Evolutionary conservation across 1,140 invertebrate genomes (phyloP).

Genomic region (Olivierus martensii): DNA sequence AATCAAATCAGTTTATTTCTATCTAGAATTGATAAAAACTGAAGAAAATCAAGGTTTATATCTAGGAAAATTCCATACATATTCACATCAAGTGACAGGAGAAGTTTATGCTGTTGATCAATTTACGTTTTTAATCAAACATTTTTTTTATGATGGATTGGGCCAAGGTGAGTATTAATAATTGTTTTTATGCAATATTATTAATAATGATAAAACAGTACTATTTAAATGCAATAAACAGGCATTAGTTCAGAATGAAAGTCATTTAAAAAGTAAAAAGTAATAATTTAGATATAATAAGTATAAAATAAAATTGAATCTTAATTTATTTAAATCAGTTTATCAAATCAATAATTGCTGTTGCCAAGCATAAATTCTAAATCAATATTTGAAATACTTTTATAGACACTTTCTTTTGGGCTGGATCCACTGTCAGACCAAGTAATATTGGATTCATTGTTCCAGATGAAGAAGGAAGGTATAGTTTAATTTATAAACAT

Average conservation of each 20-base stretch:
- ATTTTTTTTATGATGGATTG: slow-evolving; percentile 83
- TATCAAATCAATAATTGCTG: too few species aligned
- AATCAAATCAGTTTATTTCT: too few species aligned
- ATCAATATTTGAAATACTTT: not conserved
- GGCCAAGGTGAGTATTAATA: slow-evolving; percentile 52
- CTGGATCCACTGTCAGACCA: slow-evolving; percentile 67
- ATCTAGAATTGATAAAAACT: not conserved
- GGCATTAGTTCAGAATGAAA: too few species aligned
- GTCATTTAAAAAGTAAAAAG: too few species aligned
- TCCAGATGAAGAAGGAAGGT: slow-evolving; percentile 70
- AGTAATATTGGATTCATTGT: slow-evolving; percentile 83
- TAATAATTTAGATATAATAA: too few species aligned
- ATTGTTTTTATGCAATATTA: too few species aligned
- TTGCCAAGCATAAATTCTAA: too few species aligned
- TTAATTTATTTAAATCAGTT: too few species aligned
- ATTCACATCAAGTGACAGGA: slow-evolving; percentile 77
- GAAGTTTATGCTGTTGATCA: slow-evolving; percentile 82
- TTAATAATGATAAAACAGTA: too few species aligned
- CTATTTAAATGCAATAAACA: too few species aligned
- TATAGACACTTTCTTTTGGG: slow-evolving; percentile 69
- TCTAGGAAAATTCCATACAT: slow-evolving; percentile 74
- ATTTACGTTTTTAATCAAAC: slow-evolving; percentile 60
- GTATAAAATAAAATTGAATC: too few species aligned
- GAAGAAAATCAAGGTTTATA: slow-evolving; percentile 55
- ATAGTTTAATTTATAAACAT: slow-evolving; percentile 20